Evolutionary conservation across 2,113 vertebrate species (phyloP).

Genomic region (Trachemys scripta): DNA sequence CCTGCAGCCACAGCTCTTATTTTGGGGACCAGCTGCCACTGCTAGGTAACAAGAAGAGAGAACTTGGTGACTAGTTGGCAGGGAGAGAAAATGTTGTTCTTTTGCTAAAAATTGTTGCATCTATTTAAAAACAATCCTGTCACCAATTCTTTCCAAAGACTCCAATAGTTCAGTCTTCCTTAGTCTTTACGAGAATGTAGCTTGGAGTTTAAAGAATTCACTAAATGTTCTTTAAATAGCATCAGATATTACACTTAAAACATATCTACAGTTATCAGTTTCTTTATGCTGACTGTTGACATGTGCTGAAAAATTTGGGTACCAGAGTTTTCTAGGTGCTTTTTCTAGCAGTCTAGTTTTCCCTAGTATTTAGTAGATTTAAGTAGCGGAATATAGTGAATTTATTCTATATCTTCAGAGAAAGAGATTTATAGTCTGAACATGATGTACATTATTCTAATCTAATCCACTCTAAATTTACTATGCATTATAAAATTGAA

Average conservation of each 20-base stretch:
- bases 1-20: background rate
- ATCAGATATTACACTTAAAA: background rate
- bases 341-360: background rate
- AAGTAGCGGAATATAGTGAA: background rate
- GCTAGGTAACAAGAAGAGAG: background rate
- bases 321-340: accelerated
- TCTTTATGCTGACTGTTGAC: background rate
- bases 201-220: background rate
- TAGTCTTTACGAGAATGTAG: background rate
- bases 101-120: background rate
- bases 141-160: background rate
- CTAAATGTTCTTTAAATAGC: background rate
- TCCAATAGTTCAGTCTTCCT: background rate
- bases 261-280: accelerated
- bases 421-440: background rate
- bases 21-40: background rate
- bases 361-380: accelerated
- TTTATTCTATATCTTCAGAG: background rate
- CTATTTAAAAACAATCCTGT: background rate
- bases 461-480: background rate
- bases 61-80: background rate
- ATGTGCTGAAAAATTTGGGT: background rate
- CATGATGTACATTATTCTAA: background rate
- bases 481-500: background rate
- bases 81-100: background rate